Conservation (phyloP, 2,888 invertebrate species). For the Biston betularia region DNA sequence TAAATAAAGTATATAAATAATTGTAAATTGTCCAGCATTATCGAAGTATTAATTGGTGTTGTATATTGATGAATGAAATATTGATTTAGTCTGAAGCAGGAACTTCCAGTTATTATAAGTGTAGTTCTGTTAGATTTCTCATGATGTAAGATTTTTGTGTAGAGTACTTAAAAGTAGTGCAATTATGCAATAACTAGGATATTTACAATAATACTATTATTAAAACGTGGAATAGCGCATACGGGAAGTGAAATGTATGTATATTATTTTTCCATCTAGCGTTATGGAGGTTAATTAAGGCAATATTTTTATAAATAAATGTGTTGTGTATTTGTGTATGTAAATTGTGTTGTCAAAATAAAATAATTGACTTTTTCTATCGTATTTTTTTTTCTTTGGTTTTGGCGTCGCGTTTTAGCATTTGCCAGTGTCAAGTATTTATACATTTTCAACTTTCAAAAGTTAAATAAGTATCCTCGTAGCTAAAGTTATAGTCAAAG, state of each 20-base stretch:
- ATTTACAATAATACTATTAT: constrained; percentile 21
- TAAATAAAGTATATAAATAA: constrained; percentile 16
- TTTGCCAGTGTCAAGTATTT: too few relatives aligned
- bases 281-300: constrained; percentile 54
- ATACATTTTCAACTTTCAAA: too few relatives aligned
- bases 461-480: too few relatives aligned
- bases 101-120: constrained; percentile 36
- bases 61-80: constrained; percentile 28
- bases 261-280: constrained; percentile 69
- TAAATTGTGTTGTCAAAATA: constrained; percentile 62
- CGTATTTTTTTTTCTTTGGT: too few relatives aligned
- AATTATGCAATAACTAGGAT: constrained; percentile 40
- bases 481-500: too few relatives aligned
- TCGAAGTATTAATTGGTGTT: constrained; percentile 24
- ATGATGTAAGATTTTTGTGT: constrained; percentile 27
- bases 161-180: constrained; percentile 37
- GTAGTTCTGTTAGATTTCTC: constrained; percentile 18
- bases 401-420: too few relatives aligned
- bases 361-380: constrained; percentile 44
- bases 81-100: constrained; percentile 35
- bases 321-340: constrained; percentile 75
- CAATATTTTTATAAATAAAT: constrained; percentile 78
- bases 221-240: constrained; percentile 27
- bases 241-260: constrained; percentile 35
- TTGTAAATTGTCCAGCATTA: constrained; percentile 28